Conservation (phyloP, 2,888 invertebrate species). For the Volucella zonaria region DNA sequence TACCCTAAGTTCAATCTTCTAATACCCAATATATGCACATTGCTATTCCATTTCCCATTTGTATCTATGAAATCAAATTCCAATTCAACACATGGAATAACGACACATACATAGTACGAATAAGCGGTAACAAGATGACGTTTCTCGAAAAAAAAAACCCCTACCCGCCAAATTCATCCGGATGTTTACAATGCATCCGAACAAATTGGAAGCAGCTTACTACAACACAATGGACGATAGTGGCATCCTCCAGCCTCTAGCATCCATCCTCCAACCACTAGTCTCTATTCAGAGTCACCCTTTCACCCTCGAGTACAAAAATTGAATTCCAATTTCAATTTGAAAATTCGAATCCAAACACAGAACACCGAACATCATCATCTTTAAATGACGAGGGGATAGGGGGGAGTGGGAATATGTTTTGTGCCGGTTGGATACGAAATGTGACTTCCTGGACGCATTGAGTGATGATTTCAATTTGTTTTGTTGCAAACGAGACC, state of each 20-base stretch:
- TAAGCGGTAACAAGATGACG: slow-evolving; percentile 45
- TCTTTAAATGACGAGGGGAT: slow-evolving; percentile 9
- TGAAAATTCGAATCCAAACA: slow-evolving; percentile 18
- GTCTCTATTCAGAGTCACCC: slow-evolving; percentile 3
- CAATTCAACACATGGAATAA: slow-evolving; percentile 33
- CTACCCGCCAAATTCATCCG: slow-evolving; percentile 31
- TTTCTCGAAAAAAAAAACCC: slow-evolving; percentile 41
- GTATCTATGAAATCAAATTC: slow-evolving; percentile 48
- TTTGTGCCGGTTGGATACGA: slow-evolving; percentile 42
- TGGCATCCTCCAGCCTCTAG: slow-evolving; percentile 1
- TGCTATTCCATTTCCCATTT: no score
- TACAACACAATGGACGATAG: slow-evolving; percentile 31
- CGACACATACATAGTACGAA: slow-evolving; percentile 13
- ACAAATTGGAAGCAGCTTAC: slow-evolving; percentile 60
- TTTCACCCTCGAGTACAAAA: slow-evolving; percentile 14
- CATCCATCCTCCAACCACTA: background rate
- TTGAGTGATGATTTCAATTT: slow-evolving; percentile 57
- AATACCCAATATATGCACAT: slow-evolving; percentile 19
- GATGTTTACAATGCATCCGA: slow-evolving; percentile 71
- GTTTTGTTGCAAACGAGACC: background rate
- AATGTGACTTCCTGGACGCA: slow-evolving; percentile 59
- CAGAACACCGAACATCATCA: slow-evolving; percentile 28
- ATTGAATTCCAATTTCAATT: slow-evolving; percentile 46
- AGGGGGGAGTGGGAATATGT: slow-evolving; percentile 23
- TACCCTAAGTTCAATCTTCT: slow-evolving; percentile 31